These are phyloP conservation scores for Melolontha melolontha DNA, from an alignment of 2,888 invertebrate species.

Conservation along the genomic window DNA sequence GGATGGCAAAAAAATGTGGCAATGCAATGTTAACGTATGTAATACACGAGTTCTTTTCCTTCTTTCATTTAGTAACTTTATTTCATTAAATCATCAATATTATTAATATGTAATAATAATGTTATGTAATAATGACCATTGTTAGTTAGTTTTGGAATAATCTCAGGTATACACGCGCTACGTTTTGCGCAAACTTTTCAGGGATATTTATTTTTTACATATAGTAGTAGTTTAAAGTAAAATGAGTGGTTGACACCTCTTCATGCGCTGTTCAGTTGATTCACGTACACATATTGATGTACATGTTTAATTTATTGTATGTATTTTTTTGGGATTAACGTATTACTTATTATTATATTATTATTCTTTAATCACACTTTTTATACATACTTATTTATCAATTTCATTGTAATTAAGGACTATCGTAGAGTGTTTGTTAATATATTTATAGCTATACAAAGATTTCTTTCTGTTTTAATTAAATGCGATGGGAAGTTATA, in stretches of 20 bases:
- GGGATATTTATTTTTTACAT: conserved; percentile 46
- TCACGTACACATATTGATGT: neutral
- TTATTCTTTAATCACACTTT: too few species aligned
- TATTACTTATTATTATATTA: too few species aligned
- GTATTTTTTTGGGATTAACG: neutral
- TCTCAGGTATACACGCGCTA: conserved; percentile 53
- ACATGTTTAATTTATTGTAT: neutral
- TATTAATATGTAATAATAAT: conserved; percentile 33
- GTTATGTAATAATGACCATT: conserved; percentile 13
- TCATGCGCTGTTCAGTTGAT: conserved; percentile 34
- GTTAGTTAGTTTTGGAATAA: conserved; percentile 46
- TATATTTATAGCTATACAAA: too few species aligned
- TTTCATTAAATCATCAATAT: conserved; percentile 3
- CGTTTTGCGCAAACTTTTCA: conserved; percentile 45
- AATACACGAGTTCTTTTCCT: conserved; percentile 23
- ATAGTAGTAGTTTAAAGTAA: conserved; percentile 44
- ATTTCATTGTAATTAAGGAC: too few species aligned
- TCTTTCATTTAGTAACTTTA: conserved; percentile 14
- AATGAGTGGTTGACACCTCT: conserved; percentile 44
- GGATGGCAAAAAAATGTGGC: conserved; percentile 53
- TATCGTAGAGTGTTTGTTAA: too few species aligned
- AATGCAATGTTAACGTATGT: conserved; percentile 60
- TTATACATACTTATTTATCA: too few species aligned
- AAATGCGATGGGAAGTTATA: too few species aligned
- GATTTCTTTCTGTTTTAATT: too few species aligned